Base-by-base conservation (phyloP, 2,113 vertebrate species). In the Recurvirostra avosetta region DNA sequence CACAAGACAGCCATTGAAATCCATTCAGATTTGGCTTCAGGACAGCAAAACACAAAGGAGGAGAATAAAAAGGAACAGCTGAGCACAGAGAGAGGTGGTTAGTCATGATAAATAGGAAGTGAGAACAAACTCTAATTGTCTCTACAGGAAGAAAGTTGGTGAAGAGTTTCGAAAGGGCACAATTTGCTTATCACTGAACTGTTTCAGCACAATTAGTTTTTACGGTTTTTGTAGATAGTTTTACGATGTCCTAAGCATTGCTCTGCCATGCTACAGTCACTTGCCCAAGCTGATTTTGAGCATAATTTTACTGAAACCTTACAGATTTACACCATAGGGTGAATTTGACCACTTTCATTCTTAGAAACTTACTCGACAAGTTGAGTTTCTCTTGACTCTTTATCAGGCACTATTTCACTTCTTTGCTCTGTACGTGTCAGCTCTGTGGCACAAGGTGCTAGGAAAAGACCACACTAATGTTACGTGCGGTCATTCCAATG, bases 51-150 rank as follows among this genome's bases (percentile, higher is more conserved):
- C 59, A 90, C 55, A 90, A 80, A 96, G 21, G 11, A 76, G 23
- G 8, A 92, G 21, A 87, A 95, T 77, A 86, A 73, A 96, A 93
- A 88, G 18, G 40, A 96, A 91, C 87, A 94, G 72, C 92, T 94
- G 86, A 95, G 72, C 47, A 55, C 4, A 84, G 66, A 91, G n/a
- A 89, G 76, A 82, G 47, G 40, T 93, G 76, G 86, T 71, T 84
- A 91, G 72, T 86, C 40, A 93, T 71, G 47, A 82, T 36, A 88
- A 92, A 79, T 32, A 90, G 65, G 56, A 94, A 93, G 86, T 30
- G 49, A 92, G 88, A 96, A 96, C 72, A 86, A 96, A 92, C 18
- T 73, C 78, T 50, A 43, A 71, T 76, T 90, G 79, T 93, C 72
- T 88, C 32, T 61, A 84, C 68, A 89, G 83, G 52, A 96, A 89